Base-by-base conservation (phyloP, 2,888 invertebrate genomes). In the Nymphalis urticae region DNA sequence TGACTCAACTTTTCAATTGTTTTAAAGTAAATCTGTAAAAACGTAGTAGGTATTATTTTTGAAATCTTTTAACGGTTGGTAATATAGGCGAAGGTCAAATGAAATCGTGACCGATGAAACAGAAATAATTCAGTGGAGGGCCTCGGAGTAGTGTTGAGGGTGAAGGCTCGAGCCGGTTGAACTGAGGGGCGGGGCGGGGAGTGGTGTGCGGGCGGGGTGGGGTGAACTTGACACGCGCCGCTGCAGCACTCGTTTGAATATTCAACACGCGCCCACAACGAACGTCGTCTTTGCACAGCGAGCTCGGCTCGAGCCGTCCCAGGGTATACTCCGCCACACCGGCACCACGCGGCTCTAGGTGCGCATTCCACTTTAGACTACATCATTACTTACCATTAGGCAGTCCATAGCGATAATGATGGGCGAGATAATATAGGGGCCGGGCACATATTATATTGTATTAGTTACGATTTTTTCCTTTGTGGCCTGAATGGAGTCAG, bases 81-180 rank as follows among this genome's bases (percentile, higher is more conserved):
- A n/a, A 61, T 47, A 24, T 47, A 60, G 32, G 51, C 51, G 54
- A 66, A 66, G 56, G 66, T 66, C 62, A 56, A 66, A 62, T 56
- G 56, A 21, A 66, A 56, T 56, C 62, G 66, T 66, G 66, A 53
- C 62, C 66, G 56, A 66, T 66, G 62, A 62, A 66, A 66, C 66
- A 50, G 56, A 62, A 56, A 56, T 66, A 66, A 66, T 66, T 21
- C 66, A 66, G 62, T 48, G 48, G 48, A 51, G 53, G 27, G 60
- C 24, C 13, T 27, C 47, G 60, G 27, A 66, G 66, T 47, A 48
- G 54, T 24, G 61, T 32, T 21, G 48, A 48, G 66, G 48, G 65
- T 42, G 50, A 48, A 32, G 21, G 27, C 27, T 48, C 50, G 50
- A 27, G 54, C 32, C 48, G 19, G 42, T 7, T 36, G 17, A 17